Evolutionary conservation across 2,113 vertebrate genomes (phyloP).

Genomic region (Aptenodytes forsteri): DNA sequence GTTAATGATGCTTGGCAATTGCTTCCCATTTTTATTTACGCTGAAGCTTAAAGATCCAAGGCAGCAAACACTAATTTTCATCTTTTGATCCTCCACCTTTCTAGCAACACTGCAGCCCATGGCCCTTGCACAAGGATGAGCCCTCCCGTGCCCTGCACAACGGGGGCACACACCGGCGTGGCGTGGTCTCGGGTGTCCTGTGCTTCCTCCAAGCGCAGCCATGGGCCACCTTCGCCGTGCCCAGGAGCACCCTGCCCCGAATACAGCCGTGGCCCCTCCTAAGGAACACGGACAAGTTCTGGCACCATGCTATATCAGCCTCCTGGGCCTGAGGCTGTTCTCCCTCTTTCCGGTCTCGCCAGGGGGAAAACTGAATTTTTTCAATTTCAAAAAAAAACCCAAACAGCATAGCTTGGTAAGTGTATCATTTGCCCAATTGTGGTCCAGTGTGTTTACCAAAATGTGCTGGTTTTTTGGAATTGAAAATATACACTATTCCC

Average conservation of each 20-base stretch:
- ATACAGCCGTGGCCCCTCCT: background rate
- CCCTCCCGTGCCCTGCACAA: background rate
- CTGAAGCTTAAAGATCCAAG: background rate
- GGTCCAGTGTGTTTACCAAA: background rate
- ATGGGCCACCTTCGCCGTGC: background rate
- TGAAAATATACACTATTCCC: background rate
- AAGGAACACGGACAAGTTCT: background rate
- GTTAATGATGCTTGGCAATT: background rate
- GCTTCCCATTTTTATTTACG: background rate
- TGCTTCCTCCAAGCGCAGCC: background rate
- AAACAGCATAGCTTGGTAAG: background rate
- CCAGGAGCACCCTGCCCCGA: background rate
- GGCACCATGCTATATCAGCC: fast-evolving
- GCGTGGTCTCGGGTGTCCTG: fast-evolving
- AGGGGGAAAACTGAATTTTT: background rate
- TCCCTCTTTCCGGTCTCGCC: background rate
- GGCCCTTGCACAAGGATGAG: background rate
- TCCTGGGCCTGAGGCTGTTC: background rate
- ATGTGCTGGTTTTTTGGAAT: background rate
- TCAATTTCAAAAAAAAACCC: background rate
- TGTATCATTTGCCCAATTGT: background rate
- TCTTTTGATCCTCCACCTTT: background rate
- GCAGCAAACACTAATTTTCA: background rate
- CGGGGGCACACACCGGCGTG: fast-evolving
- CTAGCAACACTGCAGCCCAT: background rate